Evolutionary conservation across 2,797 vertebrate genomes (phyloP).

Genomic region (Megalops cyprinoides): DNA sequence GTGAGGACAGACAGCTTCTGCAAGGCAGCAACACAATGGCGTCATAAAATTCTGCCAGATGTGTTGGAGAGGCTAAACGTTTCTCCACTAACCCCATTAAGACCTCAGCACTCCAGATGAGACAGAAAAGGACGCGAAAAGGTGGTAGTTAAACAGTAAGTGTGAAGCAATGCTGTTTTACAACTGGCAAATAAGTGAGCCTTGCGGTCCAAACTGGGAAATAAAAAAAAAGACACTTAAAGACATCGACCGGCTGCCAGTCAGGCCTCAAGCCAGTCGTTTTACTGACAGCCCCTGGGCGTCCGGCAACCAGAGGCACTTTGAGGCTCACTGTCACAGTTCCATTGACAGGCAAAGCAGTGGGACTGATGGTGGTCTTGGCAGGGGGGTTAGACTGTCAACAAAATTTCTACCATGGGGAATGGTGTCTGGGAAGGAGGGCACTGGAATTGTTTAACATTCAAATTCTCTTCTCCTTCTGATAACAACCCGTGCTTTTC

Average conservation of each 20-base stretch:
- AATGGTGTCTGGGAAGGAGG: background rate
- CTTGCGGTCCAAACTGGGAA: background rate
- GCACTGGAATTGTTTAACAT: background rate
- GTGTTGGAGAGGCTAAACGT: background rate
- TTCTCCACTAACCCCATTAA: background rate
- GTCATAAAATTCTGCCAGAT: background rate
- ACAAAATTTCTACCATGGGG: constrained; percentile 24
- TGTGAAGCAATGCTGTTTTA: background rate
- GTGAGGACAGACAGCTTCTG: constrained; percentile 88
- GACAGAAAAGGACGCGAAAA: background rate
- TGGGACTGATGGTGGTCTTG: constrained; percentile 8
- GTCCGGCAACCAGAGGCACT: constrained; percentile 16
- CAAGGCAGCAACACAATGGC: constrained; percentile 47
- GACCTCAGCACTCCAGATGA: background rate
- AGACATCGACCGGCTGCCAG: constrained; percentile 13
- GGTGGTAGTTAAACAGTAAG: constrained; percentile 13
- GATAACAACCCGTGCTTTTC: background rate
- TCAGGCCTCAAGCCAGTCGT: constrained; percentile 10
- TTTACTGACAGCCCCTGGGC: constrained; percentile 15
- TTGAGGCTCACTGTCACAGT: constrained; percentile 34
- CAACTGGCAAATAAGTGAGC: background rate
- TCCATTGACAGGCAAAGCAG: constrained; percentile 12
- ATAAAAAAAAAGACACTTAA: background rate
- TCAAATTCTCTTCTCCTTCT: background rate
- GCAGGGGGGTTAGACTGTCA: constrained; percentile 30